A percentile compares a stretch with the other conserved stretches of the same genome.
Conservation (phyloP, 1,140 invertebrate species). For the Drosophila equinoxialis region DNA sequence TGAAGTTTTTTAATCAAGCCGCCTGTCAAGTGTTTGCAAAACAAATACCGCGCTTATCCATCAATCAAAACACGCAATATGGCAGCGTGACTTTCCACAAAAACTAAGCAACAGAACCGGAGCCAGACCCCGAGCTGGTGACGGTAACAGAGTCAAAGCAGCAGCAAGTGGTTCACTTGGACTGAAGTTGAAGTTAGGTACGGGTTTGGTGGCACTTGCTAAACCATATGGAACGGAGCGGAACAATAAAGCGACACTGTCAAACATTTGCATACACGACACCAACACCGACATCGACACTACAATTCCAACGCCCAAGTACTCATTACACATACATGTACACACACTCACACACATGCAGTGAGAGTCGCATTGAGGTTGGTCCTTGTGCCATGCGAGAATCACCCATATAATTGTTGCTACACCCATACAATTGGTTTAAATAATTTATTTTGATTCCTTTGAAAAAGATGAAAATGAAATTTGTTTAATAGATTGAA, state of each 20-base stretch:
- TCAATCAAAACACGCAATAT: conserved; percentile 82
- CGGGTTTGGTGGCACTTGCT: no score
- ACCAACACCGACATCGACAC: conserved; percentile 23
- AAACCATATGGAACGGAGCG: conserved; percentile 51
- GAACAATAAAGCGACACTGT: conserved; percentile 77
- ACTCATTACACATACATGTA: background rate
- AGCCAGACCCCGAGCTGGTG: background rate
- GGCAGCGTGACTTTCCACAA: conserved; percentile 78
- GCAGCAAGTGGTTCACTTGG: conserved; percentile 45
- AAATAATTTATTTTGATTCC: no score
- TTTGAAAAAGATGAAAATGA: no score
- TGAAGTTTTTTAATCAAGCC: conserved; percentile 83
- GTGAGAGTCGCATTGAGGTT: background rate
- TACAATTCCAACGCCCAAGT: conserved; percentile 20
- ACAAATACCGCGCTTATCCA: conserved; percentile 81
- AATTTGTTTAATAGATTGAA: no score
- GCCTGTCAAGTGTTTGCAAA: conserved; percentile 82
- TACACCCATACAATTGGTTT: background rate
- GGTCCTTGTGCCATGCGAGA: background rate
- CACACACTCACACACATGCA: background rate
- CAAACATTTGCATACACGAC: conserved; percentile 75
- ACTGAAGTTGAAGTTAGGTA: no score
- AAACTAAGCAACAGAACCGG: conserved; percentile 38
- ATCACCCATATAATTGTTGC: background rate
- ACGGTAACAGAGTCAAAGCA: background rate